phyloP scores from a whole-genome alignment of 2,888 invertebrate species.

The Carabus problematicus region DNA sequence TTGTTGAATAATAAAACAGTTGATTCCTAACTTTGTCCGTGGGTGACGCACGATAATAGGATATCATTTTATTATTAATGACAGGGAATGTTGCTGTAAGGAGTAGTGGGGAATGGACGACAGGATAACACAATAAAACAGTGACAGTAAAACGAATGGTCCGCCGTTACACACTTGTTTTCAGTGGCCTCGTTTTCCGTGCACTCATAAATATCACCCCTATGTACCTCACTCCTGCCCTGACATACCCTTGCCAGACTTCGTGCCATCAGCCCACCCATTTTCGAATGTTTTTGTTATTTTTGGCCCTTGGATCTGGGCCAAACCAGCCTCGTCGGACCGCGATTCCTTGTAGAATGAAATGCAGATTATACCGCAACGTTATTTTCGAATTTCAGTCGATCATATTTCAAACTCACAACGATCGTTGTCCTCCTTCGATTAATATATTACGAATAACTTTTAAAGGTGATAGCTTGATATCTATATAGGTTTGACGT shows the following conservation, averaged over 20 bases:
- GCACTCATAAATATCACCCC: conserved; percentile 26
- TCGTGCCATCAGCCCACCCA: too few relatives aligned
- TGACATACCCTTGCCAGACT: too few relatives aligned
- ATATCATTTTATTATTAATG: conserved; percentile 40
- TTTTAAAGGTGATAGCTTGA: too few relatives aligned
- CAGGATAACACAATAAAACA: conserved; percentile 40
- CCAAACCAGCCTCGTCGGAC: conserved; percentile 21
- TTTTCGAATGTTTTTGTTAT: conserved; percentile 41
- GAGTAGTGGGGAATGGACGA: conserved; percentile 12
- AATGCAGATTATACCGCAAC: conserved; percentile 34
- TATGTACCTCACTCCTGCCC: conserved; percentile 10
- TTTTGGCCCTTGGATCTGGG: conserved; percentile 37
- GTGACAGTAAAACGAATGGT: conserved; percentile 36
- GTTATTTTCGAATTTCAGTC: not conserved
- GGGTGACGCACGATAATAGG: too few relatives aligned
- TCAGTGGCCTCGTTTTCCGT: conserved; percentile 29
- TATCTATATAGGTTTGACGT: too few relatives aligned
- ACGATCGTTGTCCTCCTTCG: not conserved
- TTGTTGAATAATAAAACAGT: too few relatives aligned
- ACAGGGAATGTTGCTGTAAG: conserved; percentile 2
- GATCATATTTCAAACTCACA: conserved; percentile 3
- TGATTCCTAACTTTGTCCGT: too few relatives aligned
- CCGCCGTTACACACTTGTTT: conserved; percentile 29
- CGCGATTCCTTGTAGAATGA: conserved; percentile 33
- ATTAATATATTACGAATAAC: too few relatives aligned